These are phyloP conservation scores for Ceuthmochares aereus DNA, from an alignment of 2,113 vertebrate species.

Conservation along the genomic window DNA sequence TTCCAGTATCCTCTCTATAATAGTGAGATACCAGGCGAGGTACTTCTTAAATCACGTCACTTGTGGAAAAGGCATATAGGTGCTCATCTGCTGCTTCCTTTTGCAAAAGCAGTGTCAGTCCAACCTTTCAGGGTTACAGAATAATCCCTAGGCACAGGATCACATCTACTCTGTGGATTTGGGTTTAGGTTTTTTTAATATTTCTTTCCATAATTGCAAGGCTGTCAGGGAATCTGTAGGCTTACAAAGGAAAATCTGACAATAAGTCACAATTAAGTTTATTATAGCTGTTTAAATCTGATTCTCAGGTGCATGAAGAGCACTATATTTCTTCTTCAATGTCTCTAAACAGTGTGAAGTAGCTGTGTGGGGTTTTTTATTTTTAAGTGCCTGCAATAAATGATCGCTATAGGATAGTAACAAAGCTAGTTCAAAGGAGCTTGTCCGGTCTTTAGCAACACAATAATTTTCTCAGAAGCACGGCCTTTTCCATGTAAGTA, in stretches of 20 bases:
- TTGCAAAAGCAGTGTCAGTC: background rate
- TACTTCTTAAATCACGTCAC: background rate
- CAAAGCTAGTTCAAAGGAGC: background rate
- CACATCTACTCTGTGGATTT: background rate
- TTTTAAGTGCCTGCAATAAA: conserved; percentile 2
- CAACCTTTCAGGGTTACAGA: background rate
- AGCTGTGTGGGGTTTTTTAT: background rate
- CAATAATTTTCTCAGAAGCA: background rate
- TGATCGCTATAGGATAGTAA: background rate
- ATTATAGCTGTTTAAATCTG: background rate
- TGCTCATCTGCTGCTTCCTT: background rate
- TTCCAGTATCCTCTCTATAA: background rate
- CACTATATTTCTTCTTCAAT: background rate
- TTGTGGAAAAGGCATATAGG: background rate
- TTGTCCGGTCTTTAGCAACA: background rate
- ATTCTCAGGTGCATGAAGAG: background rate
- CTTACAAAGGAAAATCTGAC: conserved; percentile 9
- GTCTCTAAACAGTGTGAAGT: background rate
- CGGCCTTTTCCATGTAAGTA: background rate
- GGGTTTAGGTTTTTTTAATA: background rate
- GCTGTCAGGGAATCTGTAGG: background rate
- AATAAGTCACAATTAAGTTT: background rate
- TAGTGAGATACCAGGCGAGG: background rate
- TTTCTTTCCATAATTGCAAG: background rate
- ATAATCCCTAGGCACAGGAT: background rate